These are phyloP conservation scores for Mythimna loreyi DNA, from an alignment of 2,888 invertebrate species.

Conservation along the genomic window DNA sequence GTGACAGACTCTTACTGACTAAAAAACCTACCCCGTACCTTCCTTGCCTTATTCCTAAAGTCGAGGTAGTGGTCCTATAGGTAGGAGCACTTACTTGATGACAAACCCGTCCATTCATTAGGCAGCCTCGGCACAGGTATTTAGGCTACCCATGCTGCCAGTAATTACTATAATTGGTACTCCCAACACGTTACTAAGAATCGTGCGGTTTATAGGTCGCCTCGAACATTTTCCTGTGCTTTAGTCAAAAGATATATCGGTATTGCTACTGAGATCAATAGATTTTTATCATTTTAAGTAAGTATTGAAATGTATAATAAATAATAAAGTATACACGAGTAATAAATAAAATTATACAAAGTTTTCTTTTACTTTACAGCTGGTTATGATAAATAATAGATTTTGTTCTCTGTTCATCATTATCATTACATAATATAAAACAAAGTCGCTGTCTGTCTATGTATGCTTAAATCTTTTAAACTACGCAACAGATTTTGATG, in stretches of 20 bases:
- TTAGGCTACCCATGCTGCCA: constrained; percentile 62
- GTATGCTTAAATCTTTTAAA: no score
- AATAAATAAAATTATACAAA: not conserved
- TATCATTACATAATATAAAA: no score
- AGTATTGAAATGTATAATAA: no score
- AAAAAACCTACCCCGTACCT: no score
- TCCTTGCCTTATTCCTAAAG: no score
- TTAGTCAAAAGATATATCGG: not conserved
- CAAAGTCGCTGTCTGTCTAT: no score
- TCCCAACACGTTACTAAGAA: constrained; percentile 61
- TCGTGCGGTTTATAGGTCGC: constrained; percentile 37
- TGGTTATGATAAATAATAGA: not conserved
- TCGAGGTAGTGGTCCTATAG: no score
- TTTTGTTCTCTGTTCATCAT: not conserved
- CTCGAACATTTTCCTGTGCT: constrained; percentile 37
- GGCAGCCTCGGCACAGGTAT: constrained; percentile 55
- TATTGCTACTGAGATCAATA: no score
- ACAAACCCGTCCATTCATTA: constrained; percentile 49
- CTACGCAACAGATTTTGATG: no score
- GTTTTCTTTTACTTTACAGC: constrained; percentile 18
- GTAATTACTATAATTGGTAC: constrained; percentile 67
- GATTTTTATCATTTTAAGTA: not conserved
- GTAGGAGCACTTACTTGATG: constrained; percentile 27
- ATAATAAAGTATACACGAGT: no score
- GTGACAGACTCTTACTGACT: no score